Base-by-base conservation (phyloP, 2,113 vertebrate genomes). In the Scartelaos histophorus region DNA sequence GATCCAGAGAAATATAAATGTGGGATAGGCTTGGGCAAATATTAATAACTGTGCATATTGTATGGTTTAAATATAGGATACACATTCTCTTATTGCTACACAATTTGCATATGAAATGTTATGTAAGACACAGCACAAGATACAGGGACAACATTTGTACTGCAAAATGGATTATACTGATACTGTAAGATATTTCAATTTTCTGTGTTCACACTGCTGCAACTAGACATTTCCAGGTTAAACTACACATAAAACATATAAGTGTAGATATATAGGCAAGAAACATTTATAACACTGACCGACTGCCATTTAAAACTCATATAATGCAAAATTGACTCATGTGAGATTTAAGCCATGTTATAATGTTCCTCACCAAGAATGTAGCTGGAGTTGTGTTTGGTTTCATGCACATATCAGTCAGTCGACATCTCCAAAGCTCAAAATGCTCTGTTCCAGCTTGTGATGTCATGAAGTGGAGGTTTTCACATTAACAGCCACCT, bases 1-100 rank as follows among this genome's bases (percentile, higher is more conserved):
- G 54, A 11, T 15, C 34, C 71, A 62, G 51, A 11, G 17, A 71
- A 71, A 75, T 79, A 67, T 70, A 16, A 46, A 62, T 58, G 17
- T 53, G 38, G 38, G 19, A 67, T 0, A 29, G 1, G 25, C 58
- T 57, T 35, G 69, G 69, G 17, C 16, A 64, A 38, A 64, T 67
- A 43, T 24, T 67, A 22, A 57, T 35, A 74, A 81, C 22, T 67
- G 47, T 67, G 68, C 66, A n/a, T 19, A 16, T 9, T 66, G 17
- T 53, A 16, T 66, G 66, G 68, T 51, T 49, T 64, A 13, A 61
- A 10, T 34, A 60, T 34, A 61, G 58, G 7, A 34, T 34, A 61
- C 24, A 61, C 58, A 61, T 61, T 34, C 34, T 34, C 56, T 25
- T 7, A 58, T 24, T 58, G 21, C 22, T 19, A 61, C 13, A 15